A percentile compares a stretch with the other conserved stretches of the same genome.
phyloP scores from a whole-genome alignment of 2,113 vertebrate species.

The Rattus norvegicus region GRCr8 NC_086034.1:52678501-52679000 shows the following conservation, averaged over 20 bases:
- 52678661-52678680: not conserved
- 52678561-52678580: not conserved
- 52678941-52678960: not conserved
- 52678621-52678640: conserved; percentile 5
- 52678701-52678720: not conserved
- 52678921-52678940: not conserved
- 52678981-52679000: not conserved
- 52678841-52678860: not conserved
- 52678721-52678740: not conserved
- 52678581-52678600: not conserved
- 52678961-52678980: not conserved
- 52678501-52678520: not conserved
- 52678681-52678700: not conserved
- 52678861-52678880: not conserved
- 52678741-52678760: not conserved
- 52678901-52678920: not conserved
- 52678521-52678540: not conserved
- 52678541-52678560: not conserved
- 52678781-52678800: not conserved
- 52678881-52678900: not conserved
- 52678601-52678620: not conserved
- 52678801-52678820: not conserved
- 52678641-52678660: conserved; percentile 6
- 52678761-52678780: not conserved
- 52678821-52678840: not conserved